These are phyloP conservation scores for Brenthis ino DNA, from an alignment of 2,888 invertebrate species.

Conservation along the genomic window DNA sequence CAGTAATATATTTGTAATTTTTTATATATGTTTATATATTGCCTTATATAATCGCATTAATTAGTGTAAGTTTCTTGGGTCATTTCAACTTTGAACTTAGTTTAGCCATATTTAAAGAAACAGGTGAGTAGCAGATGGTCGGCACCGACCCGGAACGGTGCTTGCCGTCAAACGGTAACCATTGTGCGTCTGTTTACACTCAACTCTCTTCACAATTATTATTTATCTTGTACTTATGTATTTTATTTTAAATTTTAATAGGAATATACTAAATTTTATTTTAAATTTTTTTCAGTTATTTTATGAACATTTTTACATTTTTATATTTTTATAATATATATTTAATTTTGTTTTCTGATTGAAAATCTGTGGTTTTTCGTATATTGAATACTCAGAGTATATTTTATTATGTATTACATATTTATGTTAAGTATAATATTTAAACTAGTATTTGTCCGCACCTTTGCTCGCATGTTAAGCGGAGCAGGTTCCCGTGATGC, in stretches of 20 bases:
- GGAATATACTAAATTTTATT: background rate
- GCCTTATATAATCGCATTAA: no score
- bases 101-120: background rate
- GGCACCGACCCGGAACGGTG: conserved; percentile 48
- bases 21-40: no score
- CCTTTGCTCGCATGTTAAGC: no score
- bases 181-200: conserved; percentile 35
- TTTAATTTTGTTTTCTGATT: no score
- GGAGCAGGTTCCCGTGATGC: no score
- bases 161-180: conserved; percentile 44
- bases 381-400: no score
- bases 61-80: background rate
- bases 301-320: background rate
- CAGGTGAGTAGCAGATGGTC: conserved; percentile 41
- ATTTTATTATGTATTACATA: no score
- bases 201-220: conserved; percentile 23
- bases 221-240: background rate
- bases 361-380: no score
- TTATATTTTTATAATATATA: conserved; percentile 3
- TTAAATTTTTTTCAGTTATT: background rate
- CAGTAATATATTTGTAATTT: no score
- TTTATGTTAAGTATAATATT: no score
- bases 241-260: conserved; percentile 9
- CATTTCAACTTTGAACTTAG: conserved; percentile 3
- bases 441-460: no score